These are phyloP conservation scores for Macquaria ambigua DNA, from an alignment of 2,113 vertebrate genomes.

Conservation along the genomic window DNA sequence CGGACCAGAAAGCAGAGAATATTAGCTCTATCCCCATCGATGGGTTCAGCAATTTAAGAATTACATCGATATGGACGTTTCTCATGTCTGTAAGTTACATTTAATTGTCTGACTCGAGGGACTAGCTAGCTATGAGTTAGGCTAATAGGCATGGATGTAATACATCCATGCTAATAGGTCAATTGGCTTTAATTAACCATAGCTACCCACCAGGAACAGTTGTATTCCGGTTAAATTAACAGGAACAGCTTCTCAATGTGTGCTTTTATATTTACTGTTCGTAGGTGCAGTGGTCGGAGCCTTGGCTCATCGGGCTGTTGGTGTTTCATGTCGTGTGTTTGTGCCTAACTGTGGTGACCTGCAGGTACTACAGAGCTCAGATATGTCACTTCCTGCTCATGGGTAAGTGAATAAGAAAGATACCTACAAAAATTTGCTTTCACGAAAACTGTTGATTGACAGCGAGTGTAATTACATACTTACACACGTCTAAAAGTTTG, in stretches of 20 bases:
- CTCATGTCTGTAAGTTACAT: slow-evolving; percentile 82
- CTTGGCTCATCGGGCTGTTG: slow-evolving; percentile 90
- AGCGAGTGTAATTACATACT: too few species aligned
- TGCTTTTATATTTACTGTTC: not conserved
- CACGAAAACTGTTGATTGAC: too few species aligned
- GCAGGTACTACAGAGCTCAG: slow-evolving; percentile 89
- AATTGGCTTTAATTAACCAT: not conserved
- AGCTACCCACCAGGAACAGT: not conserved
- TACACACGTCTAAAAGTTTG: too few species aligned
- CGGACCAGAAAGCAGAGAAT: slow-evolving; percentile 74
- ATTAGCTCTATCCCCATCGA: slow-evolving; percentile 81
- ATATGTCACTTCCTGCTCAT: slow-evolving; percentile 91
- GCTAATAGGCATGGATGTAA: too few species aligned
- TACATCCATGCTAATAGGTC: not conserved
- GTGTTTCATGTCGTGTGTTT: slow-evolving; percentile 91
- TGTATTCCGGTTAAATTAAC: too few species aligned
- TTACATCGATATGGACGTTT: slow-evolving; percentile 86
- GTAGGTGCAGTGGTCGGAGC: slow-evolving; percentile 94
- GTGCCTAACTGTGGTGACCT: slow-evolving; percentile 85
- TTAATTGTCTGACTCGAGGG: not conserved
- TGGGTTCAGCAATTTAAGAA: slow-evolving; percentile 82
- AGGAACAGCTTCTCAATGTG: fast-evolving
- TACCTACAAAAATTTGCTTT: fast-evolving
- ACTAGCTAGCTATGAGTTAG: not conserved
- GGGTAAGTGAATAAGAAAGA: slow-evolving; percentile 83